Conservation (phyloP, 30 jellyfish, hydroid and myxozoan genomes). For the Cassiopea xamachana region DNA sequence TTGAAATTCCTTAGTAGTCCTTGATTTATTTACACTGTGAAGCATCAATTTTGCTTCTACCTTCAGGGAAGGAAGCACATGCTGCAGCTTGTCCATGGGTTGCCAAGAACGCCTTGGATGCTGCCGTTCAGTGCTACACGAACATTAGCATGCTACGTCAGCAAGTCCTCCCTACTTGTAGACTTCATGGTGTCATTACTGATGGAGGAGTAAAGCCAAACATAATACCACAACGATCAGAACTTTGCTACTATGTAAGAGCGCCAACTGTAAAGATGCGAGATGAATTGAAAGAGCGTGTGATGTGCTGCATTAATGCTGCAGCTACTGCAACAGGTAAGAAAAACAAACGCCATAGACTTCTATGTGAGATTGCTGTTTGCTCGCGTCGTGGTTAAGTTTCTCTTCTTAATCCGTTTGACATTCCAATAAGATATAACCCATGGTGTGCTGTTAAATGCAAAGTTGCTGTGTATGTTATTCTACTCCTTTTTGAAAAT, state of each 20-base stretch:
- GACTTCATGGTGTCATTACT: conserved; percentile 78
- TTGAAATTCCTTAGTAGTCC: not conserved
- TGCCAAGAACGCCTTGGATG: conserved; percentile 95
- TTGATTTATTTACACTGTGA: not conserved
- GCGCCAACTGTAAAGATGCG: conserved; percentile 52
- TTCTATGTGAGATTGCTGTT: too few species aligned
- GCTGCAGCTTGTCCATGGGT: conserved; percentile 98
- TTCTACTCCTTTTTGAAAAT: too few species aligned
- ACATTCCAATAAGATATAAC: too few species aligned
- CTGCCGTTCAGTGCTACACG: conserved; percentile 91
- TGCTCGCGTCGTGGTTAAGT: too few species aligned
- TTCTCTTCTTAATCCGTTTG: too few species aligned
- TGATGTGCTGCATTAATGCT: conserved; percentile 77
- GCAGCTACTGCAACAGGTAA: conserved; percentile 94
- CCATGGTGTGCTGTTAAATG: too few species aligned
- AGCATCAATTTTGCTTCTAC: not conserved
- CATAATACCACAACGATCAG: conserved; percentile 86
- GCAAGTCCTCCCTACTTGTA: conserved; percentile 80
- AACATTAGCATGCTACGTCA: conserved; percentile 92
- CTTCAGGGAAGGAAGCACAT: conserved; percentile 85
- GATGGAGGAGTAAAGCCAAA: conserved; percentile 95
- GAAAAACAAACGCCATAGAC: not conserved
- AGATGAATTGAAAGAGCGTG: conserved; percentile 38
- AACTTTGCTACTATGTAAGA: conserved; percentile 54
- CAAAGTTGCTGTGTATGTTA: too few species aligned